phyloP scores from a whole-genome alignment of 2,888 invertebrate genomes.

The Leptothorax acervorum region DNA sequence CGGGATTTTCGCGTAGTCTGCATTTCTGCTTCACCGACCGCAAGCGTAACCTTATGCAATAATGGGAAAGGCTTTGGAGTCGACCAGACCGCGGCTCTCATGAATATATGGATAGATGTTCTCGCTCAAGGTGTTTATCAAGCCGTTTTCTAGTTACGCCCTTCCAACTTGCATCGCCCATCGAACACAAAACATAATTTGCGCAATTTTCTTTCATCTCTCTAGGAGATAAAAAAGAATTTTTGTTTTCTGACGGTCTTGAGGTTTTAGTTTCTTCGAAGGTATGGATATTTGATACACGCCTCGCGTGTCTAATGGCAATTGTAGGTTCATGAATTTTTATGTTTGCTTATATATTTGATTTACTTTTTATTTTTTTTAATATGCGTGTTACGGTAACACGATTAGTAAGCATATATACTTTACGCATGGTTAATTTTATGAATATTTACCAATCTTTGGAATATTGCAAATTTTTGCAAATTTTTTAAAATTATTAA shows the following conservation, averaged over 20 bases:
- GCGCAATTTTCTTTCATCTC: conserved; percentile 21
- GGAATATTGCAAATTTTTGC: not conserved
- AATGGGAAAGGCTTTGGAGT: conserved; percentile 78
- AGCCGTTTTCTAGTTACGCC: conserved; percentile 79
- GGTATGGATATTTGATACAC: not conserved
- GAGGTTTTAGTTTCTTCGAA: not conserved
- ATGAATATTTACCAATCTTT: conserved; percentile 19
- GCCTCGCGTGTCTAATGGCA: not conserved
- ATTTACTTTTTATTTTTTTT: not conserved
- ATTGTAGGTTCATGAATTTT: conserved; percentile 12
- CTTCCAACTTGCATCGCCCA: conserved; percentile 62
- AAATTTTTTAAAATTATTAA: not conserved
- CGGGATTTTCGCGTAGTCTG: conserved; percentile 72
- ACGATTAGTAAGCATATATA: not conserved
- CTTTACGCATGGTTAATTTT: conserved; percentile 12
- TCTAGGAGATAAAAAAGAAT: conserved; percentile 38
- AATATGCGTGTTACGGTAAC: not conserved
- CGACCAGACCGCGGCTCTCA: conserved; percentile 73
- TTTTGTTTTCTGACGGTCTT: conserved; percentile 3
- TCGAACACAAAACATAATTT: conserved; percentile 65
- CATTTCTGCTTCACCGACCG: conserved; percentile 78
- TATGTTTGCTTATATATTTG: not conserved
- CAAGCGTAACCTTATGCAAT: conserved; percentile 79
- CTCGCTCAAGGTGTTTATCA: conserved; percentile 81
- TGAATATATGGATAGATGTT: conserved; percentile 81